Base-by-base conservation (phyloP, 2,888 invertebrate species). In the Adelognathus sp. region DNA sequence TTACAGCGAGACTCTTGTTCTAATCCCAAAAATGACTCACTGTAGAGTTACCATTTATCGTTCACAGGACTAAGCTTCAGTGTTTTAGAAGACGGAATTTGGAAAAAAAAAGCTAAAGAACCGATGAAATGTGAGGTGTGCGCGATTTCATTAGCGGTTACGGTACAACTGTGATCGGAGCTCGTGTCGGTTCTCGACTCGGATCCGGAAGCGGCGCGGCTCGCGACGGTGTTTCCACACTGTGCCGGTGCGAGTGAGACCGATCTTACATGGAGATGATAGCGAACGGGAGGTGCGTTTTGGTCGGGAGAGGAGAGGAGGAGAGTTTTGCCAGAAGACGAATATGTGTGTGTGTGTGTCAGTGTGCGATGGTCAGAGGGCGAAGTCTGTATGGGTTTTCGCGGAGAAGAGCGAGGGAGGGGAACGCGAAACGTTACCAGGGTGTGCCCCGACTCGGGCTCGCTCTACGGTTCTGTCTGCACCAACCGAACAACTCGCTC, bases 141-240 rank as follows among this genome's bases (percentile, higher is more conserved):
- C 72, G 58, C 81, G 83, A 86, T 86, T 86, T 85, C 84, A 86
- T 87, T 85, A 86, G 85, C 85, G 83, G 84, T 76, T 81, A 73
- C 71, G 81, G 83, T 76, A 73, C 74, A 79, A 85, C 86, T 85
- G 81, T 84, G 69, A 73, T 61, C 79, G 76, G 83, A 71, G 72
- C 75, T 81, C 81, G 76, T 81, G 64, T 63, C 70, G 70, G 56
- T 64, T 79, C 80, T 58, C 74, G 77, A 66, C 82, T 74, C 79
- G 75, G 66, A 76, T 76, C 54, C 71, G 75, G 75, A 79, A 76
- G 79, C 69, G 79, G 82, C 72, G 81, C 60, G 63, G 60, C 78
- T 78, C 76, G 63, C 39, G 36, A 74, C 69, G 29, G 44, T 7
- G n/a, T 50, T 67, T 41, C 72, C n/a, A n/a, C 61, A 67, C 60